A percentile compares a stretch with the other conserved stretches of the same genome.
phyloP scores from a whole-genome alignment of 2,888 invertebrate genomes.

The Melinaea menophilus region DNA sequence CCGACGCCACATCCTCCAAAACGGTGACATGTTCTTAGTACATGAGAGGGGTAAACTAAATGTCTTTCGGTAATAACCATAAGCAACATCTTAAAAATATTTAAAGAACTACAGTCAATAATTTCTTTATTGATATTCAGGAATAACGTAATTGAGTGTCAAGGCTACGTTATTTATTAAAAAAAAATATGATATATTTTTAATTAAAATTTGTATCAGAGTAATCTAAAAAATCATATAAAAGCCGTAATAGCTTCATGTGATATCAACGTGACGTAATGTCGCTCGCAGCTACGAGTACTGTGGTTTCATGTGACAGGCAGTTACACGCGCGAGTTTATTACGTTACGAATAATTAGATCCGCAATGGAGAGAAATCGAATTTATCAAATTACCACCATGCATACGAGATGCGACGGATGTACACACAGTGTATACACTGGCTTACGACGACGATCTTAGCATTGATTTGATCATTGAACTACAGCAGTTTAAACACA shows the following conservation, averaged over 20 bases:
- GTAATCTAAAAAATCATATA: neutral
- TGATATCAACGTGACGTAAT: slow-evolving; percentile 30
- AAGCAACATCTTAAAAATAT: no score
- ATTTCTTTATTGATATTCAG: no score
- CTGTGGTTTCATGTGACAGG: slow-evolving; percentile 32
- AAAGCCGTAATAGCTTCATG: slow-evolving; percentile 8
- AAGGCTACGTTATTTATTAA: neutral
- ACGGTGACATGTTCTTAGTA: slow-evolving; percentile 29
- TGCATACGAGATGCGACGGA: slow-evolving; percentile 15
- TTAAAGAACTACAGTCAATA: no score
- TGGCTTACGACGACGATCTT: neutral
- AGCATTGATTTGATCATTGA: no score
- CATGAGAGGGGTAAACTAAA: slow-evolving; percentile 13
- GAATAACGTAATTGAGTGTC: no score
- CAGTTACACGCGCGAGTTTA: slow-evolving; percentile 31
- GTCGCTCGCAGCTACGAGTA: slow-evolving; percentile 30
- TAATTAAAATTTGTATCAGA: neutral
- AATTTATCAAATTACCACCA: slow-evolving; percentile 25
- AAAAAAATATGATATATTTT: neutral
- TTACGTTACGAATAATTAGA: slow-evolving; percentile 32
- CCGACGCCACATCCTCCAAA: slow-evolving; percentile 45
- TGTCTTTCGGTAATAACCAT: slow-evolving; percentile 10
- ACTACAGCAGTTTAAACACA: no score
- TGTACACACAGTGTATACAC: slow-evolving; percentile 1
- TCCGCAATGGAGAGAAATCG: slow-evolving; percentile 28